A percentile compares a stretch with the other conserved stretches of the same genome.
Evolutionary conservation across 35 echinoderm and acorn worm genomes (phyloP).

Genomic region (Apostichopus parvimensis): DNA sequence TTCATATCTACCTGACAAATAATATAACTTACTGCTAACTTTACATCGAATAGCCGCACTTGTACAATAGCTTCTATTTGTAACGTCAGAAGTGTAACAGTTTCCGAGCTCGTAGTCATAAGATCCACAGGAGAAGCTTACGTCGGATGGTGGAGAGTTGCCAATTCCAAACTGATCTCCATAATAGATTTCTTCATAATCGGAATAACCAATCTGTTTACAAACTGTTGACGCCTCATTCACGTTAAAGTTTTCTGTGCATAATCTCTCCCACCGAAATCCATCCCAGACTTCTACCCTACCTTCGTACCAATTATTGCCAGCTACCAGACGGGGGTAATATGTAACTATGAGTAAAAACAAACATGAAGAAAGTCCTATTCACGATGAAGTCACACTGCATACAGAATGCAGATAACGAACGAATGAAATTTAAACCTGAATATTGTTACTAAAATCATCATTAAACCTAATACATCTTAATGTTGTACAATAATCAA

Average conservation of each 20-base stretch:
- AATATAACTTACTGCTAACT: too few species aligned
- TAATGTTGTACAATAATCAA: too few species aligned
- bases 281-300: slow-evolving; percentile 3
- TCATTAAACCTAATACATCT: too few species aligned
- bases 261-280: neutral
- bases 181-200: neutral
- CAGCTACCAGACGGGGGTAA: neutral
- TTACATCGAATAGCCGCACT: neutral
- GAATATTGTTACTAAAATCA: too few species aligned
- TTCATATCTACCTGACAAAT: too few species aligned
- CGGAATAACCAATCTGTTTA: neutral
- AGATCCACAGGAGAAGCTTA: neutral
- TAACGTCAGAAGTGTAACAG: neutral
- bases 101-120: neutral
- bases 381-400: too few species aligned
- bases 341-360: neutral
- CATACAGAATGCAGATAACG: too few species aligned
- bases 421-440: too few species aligned
- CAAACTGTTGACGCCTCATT: neutral
- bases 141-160: neutral
- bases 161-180: neutral
- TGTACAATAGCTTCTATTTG: neutral
- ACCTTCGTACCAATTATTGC: slow-evolving; percentile 10
- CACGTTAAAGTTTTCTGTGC: neutral
- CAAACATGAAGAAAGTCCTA: too few species aligned